These are phyloP conservation scores for Penaeus japonicus DNA, from an alignment of 1,140 invertebrate genomes.

Conservation along the genomic window DNA sequence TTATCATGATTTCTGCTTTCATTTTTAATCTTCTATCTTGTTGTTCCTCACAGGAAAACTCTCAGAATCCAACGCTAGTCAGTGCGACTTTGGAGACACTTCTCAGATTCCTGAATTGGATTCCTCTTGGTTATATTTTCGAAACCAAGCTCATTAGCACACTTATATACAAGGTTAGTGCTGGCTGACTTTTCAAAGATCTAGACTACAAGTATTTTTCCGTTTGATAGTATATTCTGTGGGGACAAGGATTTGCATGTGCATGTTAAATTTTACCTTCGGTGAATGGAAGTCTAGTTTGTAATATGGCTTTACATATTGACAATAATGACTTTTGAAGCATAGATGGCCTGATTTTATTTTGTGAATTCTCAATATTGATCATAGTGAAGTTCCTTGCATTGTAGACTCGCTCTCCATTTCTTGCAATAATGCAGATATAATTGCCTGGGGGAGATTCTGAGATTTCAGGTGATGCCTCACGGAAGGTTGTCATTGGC, in stretches of 20 bases:
- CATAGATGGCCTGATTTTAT: too few species aligned
- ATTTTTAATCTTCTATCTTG: not conserved
- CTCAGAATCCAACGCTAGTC: slow-evolving; percentile 93
- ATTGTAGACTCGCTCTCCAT: too few species aligned
- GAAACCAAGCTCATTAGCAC: slow-evolving; percentile 97
- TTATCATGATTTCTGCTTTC: not conserved
- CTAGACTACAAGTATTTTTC: too few species aligned
- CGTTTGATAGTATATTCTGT: too few species aligned
- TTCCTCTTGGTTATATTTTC: slow-evolving; percentile 99
- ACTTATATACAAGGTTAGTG: slow-evolving; percentile 84
- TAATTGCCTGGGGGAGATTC: not conserved
- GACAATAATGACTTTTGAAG: too few species aligned
- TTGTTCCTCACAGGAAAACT: slow-evolving; percentile 78
- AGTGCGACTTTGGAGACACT: slow-evolving; percentile 95
- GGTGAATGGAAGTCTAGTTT: too few species aligned
- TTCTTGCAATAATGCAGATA: slow-evolving; percentile 55
- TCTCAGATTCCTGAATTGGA: slow-evolving; percentile 98
- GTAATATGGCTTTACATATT: too few species aligned
- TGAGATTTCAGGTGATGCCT: not conserved
- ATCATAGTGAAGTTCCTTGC: too few species aligned
- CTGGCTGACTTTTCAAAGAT: not conserved
- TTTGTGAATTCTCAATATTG: too few species aligned
- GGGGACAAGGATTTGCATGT: too few species aligned
- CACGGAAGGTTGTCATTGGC: not conserved
- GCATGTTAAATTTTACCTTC: too few species aligned